These are phyloP conservation scores for Melipona bicolor DNA, from an alignment of 2,888 invertebrate genomes.

Conservation along the genomic window DNA sequence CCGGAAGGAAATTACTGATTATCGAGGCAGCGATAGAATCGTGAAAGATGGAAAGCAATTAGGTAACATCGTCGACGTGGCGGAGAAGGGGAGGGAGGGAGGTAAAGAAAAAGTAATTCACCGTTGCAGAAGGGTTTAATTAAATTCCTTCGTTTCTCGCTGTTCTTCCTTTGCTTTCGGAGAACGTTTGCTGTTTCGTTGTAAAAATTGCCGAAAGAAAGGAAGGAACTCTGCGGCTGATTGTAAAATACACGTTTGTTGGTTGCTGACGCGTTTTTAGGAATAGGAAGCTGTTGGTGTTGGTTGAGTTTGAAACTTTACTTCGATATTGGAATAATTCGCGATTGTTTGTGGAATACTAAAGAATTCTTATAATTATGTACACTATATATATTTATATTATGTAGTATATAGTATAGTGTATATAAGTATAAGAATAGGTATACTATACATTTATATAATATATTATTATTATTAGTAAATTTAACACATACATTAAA, in stretches of 20 bases:
- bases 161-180: not conserved
- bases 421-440: too few relatives aligned
- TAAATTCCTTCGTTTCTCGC: conserved; percentile 41
- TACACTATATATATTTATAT: too few relatives aligned
- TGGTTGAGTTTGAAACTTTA: too few relatives aligned
- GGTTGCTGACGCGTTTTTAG: not conserved
- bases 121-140: conserved; percentile 46
- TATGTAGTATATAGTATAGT: too few relatives aligned
- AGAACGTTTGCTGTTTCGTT: not conserved
- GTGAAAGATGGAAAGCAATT: conserved; percentile 30
- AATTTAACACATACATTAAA: too few relatives aligned
- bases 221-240: not conserved
- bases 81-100: not conserved
- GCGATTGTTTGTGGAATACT: too few relatives aligned
- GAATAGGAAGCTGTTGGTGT: too few relatives aligned
- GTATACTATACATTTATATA: too few relatives aligned
- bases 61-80: conserved; percentile 22
- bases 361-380: too few relatives aligned
- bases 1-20: conserved; percentile 8
- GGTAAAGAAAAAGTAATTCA: conserved; percentile 22
- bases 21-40: not conserved
- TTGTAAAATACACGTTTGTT: conserved; percentile 3
- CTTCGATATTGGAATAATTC: too few relatives aligned
- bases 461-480: too few relatives aligned
- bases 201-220: not conserved